Evolutionary conservation across 2,113 vertebrate genomes (phyloP).

Genomic region (Ceyx melanurus): DNA sequence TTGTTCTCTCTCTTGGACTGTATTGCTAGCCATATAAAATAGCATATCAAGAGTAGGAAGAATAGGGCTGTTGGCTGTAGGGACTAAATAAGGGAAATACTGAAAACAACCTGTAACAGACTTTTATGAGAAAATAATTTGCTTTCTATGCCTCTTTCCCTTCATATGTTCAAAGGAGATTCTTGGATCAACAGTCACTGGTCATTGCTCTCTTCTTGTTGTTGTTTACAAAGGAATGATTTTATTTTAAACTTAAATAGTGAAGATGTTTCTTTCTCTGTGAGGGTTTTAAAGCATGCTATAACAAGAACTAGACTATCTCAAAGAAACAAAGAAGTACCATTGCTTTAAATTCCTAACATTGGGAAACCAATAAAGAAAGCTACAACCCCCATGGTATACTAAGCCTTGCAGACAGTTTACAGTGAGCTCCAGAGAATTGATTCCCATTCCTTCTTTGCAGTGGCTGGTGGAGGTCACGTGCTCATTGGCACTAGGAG

Average conservation of each 20-base stretch:
- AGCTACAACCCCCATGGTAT: accelerated
- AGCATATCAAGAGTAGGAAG: neutral
- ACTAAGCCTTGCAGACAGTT: neutral
- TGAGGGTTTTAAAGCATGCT: neutral
- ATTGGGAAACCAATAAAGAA: neutral
- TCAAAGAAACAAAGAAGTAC: neutral
- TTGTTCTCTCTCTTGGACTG: slow-evolving; percentile 1
- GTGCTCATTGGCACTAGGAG: neutral
- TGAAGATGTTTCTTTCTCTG: neutral
- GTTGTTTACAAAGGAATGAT: neutral
- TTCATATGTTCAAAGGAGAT: neutral
- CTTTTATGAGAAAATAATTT: neutral
- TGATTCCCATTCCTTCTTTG: neutral
- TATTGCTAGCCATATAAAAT: neutral
- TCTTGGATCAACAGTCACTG: neutral
- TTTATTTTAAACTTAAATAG: neutral
- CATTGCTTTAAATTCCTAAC: neutral
- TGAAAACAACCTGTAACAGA: neutral
- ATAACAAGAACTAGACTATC: neutral
- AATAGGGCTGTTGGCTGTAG: neutral
- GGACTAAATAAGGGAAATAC: slow-evolving; percentile 6
- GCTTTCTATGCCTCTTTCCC: neutral
- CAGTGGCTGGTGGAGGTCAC: neutral
- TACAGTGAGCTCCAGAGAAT: neutral
- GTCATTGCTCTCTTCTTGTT: neutral